A percentile compares a stretch with the other conserved stretches of the same genome.
Conservation (phyloP, 2,113 vertebrate genomes). For the Otolemur garnettii region DNA sequence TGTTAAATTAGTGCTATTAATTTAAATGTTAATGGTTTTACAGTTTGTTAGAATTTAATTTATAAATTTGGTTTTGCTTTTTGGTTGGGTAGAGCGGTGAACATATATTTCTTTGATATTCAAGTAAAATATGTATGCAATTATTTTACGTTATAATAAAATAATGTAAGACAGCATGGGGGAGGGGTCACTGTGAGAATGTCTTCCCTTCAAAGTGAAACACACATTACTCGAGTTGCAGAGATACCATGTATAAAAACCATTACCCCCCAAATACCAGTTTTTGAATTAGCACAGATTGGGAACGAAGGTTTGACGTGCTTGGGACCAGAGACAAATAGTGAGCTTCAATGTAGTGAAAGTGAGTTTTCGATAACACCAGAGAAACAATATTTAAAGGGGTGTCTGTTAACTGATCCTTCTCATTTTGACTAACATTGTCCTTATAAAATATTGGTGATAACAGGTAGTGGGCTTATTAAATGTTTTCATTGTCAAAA, state of each 20-base stretch:
- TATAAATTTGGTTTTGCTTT: conserved; percentile 60
- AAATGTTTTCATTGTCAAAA: conserved; percentile 43
- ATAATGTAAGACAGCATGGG: background rate
- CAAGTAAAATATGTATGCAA: conserved; percentile 48
- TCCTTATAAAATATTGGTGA: background rate
- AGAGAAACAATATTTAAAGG: background rate
- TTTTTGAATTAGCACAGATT: background rate
- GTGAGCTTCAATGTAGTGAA: background rate
- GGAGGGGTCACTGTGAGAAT: background rate
- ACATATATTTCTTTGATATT: conserved; percentile 51
- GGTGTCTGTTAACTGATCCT: background rate
- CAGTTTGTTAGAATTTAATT: conserved; percentile 58
- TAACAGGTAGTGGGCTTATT: background rate
- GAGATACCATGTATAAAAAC: background rate
- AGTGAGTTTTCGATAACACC: background rate
- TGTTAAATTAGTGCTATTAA: conserved; percentile 64
- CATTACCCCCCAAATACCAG: background rate
- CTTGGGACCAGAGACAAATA: background rate
- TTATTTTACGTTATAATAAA: conserved; percentile 54
- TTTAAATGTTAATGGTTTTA: conserved; percentile 75
- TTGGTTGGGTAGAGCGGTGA: background rate
- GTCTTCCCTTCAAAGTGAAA: conserved; percentile 18
- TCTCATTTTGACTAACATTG: background rate
- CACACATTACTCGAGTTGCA: background rate
- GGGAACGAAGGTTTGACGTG: background rate